Evolutionary conservation across 2,113 vertebrate genomes (phyloP), one percentile per base, ranked within the genome.

Genomic region (Tympanuchus pallidicinctus): DNA sequence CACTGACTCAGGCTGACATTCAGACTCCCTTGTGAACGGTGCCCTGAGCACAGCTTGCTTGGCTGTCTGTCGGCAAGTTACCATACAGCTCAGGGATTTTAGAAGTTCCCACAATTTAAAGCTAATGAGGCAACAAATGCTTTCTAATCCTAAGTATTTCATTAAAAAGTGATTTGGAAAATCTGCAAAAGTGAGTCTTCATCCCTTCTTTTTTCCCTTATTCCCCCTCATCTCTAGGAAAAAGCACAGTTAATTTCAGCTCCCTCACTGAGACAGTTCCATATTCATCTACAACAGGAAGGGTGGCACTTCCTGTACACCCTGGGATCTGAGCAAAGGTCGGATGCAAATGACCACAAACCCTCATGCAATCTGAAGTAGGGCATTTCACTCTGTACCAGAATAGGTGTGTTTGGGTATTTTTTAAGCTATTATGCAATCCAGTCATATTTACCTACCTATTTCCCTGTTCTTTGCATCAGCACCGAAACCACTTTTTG

Each of bases 211-310:
- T 64, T 28, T 93, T 59, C 48, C 36, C 11, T 87, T 66, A n/a
- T 30, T 59, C 43, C 24, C n/a, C 38, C 34, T 85, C 43, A 78
- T 30, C 77, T 89, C 79, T 42, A 90, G 52, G 82, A 89, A 81
- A 80, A 75, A 90, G 78, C 75, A 90, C 85, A 94, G 93, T 93
- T 94, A 92, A 80, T 69, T 90, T 74, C 87, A 69, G 42, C 75
- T 86, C 74, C 70, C 72, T 93, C 71, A 13, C 40, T 42, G 89
- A 92, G 92, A 93, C 24, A 0, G 86, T 92, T 95, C 91, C 91
- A 70, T 84, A 91, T 94, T 93, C 94, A 93, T 95, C 85, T 92
- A 7, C 83, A 86, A 64, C 88, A 95, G 93, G 96, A 97, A 97
- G 96, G 95, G 94, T 93, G 86, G 92, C 86, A 93, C 87, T 94